Conservation (phyloP, 2,888 invertebrate genomes). For the Abscondita cerata region DNA sequence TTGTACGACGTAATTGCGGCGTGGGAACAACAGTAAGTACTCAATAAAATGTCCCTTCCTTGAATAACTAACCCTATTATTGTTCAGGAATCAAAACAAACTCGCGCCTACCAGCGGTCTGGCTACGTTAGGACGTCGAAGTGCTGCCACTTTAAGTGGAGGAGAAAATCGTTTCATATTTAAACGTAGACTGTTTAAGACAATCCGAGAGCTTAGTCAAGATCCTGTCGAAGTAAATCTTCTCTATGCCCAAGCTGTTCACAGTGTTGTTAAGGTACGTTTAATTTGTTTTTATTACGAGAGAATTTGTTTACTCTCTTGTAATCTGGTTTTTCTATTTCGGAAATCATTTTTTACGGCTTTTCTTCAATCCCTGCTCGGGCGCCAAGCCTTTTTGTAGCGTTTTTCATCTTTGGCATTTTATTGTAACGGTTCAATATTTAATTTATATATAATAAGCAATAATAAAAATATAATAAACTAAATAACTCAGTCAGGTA, state of each 20-base stretch:
- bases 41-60: neutral
- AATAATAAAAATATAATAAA: too few species aligned
- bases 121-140: slow-evolving; percentile 63
- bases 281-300: neutral
- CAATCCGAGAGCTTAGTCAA: slow-evolving; percentile 88
- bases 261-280: slow-evolving; percentile 89
- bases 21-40: slow-evolving; percentile 72
- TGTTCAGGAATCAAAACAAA: slow-evolving; percentile 55
- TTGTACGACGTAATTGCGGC: slow-evolving; percentile 93
- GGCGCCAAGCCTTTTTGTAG: too few species aligned
- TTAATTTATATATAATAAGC: too few species aligned
- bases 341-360: too few species aligned
- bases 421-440: too few species aligned
- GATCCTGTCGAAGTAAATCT: slow-evolving; percentile 95
- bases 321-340: too few species aligned
- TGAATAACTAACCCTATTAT: slow-evolving; percentile 43
- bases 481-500: too few species aligned
- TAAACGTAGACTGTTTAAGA: slow-evolving; percentile 87
- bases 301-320: too few species aligned
- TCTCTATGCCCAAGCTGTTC: slow-evolving; percentile 93
- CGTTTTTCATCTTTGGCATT: too few species aligned
- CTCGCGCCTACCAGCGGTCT: slow-evolving; percentile 51
- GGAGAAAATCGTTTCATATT: slow-evolving; percentile 93
- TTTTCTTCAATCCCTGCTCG: too few species aligned
- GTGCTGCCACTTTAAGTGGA: slow-evolving; percentile 75